Evolutionary conservation across 2,113 vertebrate species (phyloP), one percentile per base, ranked within the genome.

Genomic region (Cynoglossus semilaevis): DNA sequence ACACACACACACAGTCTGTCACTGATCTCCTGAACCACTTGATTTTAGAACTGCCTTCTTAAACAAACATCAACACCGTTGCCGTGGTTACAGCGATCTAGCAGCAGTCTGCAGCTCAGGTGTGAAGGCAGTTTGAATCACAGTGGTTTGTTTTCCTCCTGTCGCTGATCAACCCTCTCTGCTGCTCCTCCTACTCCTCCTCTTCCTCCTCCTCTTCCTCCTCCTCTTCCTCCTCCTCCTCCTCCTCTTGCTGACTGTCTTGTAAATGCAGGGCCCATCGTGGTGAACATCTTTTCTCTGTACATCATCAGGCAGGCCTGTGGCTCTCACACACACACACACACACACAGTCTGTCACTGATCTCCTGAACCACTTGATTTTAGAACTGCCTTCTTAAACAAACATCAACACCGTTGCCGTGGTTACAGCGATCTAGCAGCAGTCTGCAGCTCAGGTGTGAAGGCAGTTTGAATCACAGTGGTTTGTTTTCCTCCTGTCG

Each of bases 231-330:
- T 67, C 22, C 22, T 29, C 6, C 22, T 57, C 63, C 64, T 45
- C 67, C 70, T 76, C 73, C 73, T 81, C 81, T 88, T 62, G 77
- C 84, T 87, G 67, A 84, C 71, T 89, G 78, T 85, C 73, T 81
- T 19, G 74, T 79, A 78, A 82, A 75, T 1, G 82, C 80, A 86
- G 85, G 77, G 76, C 83, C 81, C 88, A 88, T 89, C 71, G 85
- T 89, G 77, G 83, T 87, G 78, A 81, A 79, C 87, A 86, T 88
- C 67, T 72, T 89, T 85, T 89, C 65, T 86, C 70, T 89, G 86
- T 89, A 67, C 74, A 63, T 59, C 83, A 81, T 85, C 46, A 79
- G 73, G 70, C 69, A 60, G 77, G 77, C 79, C 67, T 51, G 44
- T 75, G 67, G 55, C 36, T 62, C 69, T 68, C 57, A 64, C 76